A percentile compares a stretch with the other conserved stretches of the same genome.
phyloP scores from a whole-genome alignment of 2,797 vertebrate genomes.

The Champsocephalus gunnari region DNA sequence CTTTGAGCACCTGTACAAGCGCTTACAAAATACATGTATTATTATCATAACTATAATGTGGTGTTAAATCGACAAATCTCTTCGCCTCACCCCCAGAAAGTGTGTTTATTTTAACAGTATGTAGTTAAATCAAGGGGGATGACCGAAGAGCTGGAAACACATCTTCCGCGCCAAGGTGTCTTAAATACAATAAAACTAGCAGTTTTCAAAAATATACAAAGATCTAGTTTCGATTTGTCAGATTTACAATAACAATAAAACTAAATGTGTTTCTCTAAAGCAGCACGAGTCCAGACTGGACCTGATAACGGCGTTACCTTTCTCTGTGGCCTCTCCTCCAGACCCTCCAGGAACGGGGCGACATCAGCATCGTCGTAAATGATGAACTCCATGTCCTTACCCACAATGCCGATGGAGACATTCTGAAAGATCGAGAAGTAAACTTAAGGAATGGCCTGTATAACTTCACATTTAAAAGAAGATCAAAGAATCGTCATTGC shows the following conservation, averaged over 20 bases:
- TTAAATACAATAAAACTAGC: no score
- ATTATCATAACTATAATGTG: no score
- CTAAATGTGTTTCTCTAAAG: not conserved
- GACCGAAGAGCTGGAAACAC: not conserved
- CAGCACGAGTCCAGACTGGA: not conserved
- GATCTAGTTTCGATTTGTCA: not conserved
- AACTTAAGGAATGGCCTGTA: not conserved
- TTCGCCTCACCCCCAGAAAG: no score
- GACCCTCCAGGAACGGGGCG: conserved; percentile 92
- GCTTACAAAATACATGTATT: no score
- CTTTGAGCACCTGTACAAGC: no score
- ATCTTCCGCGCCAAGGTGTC: no score
- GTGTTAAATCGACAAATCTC: no score
- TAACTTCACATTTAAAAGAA: not conserved
- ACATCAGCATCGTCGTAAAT: conserved; percentile 98
- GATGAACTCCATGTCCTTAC: conserved; percentile 95
- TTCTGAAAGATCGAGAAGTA: conserved; percentile 83
- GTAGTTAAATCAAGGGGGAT: not conserved
- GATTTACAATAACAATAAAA: not conserved
- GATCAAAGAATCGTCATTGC: not conserved
- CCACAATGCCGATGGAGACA: conserved; percentile 97
- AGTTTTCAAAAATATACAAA: not conserved
- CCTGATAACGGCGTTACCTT: conserved; percentile 78
- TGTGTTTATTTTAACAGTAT: not conserved
- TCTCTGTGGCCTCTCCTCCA: conserved; percentile 97